Percentiles rank a stretch among this genome's conserved stretches.
Conservation (phyloP, 2,797 vertebrate genomes). For the Clamator glandarius region DNA sequence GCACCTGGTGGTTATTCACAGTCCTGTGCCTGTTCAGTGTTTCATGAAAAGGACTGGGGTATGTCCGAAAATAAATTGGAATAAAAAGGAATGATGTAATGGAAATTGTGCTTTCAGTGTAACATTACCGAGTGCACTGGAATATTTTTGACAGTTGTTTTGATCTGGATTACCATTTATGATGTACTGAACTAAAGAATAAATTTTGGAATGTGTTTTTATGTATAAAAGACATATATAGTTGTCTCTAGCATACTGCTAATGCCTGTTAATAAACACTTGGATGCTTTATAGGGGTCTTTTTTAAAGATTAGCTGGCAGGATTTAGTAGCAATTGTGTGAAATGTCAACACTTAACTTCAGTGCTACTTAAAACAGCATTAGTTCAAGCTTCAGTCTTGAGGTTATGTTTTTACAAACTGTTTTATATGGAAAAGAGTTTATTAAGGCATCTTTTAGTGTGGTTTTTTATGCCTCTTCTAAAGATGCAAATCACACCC, state of each 20-base stretch:
- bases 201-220: not conserved
- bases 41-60: not conserved
- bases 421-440: not conserved
- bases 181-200: not conserved
- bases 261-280: not conserved
- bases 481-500: not conserved
- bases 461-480: not conserved
- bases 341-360: not conserved
- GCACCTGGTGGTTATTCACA: not conserved
- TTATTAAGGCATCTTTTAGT: not conserved
- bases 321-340: not conserved
- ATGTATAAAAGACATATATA: not conserved
- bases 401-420: not conserved
- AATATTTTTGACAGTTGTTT: not conserved
- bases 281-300: not conserved
- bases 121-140: not conserved
- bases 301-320: not conserved
- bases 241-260: not conserved
- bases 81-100: not conserved
- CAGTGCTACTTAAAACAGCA: not conserved
- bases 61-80: not conserved
- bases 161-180: not conserved
- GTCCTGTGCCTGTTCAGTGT: not conserved
- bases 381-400: not conserved
- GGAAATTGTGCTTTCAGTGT: not conserved